Conservation (phyloP, 37 sponge, comb jelly and placozoan species). For the Mnemiopsis leidyi region DNA sequence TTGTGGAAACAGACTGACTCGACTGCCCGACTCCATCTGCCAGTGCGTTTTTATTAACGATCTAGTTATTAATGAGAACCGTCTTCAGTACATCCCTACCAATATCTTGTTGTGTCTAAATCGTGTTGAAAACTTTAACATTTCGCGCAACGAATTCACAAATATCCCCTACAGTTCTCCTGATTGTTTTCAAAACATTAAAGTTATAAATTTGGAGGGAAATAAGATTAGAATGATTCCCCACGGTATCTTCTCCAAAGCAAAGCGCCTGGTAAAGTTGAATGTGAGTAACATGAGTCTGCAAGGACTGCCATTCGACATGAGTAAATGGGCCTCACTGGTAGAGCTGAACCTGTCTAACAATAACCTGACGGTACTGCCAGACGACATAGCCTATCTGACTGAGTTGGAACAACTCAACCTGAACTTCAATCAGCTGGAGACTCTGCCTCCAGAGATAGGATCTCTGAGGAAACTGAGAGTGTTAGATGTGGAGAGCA, state of each 20-base stretch:
- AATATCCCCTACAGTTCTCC: conserved; percentile 11
- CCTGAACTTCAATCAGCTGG: conserved; percentile 31
- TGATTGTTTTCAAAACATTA: conserved; percentile 25
- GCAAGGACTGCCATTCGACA: conserved; percentile 33
- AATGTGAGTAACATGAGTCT: conserved; percentile 8
- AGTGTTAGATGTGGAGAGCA: conserved; percentile 12
- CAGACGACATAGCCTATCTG: conserved; percentile 24
- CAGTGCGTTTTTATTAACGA: neutral
- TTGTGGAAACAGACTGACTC: conserved; percentile 1
- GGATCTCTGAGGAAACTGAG: conserved; percentile 34
- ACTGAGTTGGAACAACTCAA: conserved; percentile 37
- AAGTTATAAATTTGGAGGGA: conserved; percentile 25
- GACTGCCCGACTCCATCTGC: neutral
- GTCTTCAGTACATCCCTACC: neutral
- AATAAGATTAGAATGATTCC: conserved; percentile 55
- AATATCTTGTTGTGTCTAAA: neutral
- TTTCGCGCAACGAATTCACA: conserved; percentile 42
- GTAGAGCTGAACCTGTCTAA: conserved; percentile 55
- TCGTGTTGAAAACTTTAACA: neutral
- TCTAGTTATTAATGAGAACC: conserved; percentile 47
- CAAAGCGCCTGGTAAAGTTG: neutral
- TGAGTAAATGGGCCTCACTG: neutral
- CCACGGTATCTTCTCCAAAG: conserved; percentile 44
- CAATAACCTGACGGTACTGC: conserved; percentile 10
- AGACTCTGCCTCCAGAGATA: conserved; percentile 13